Evolutionary conservation across 2,797 vertebrate species (phyloP).

Genomic region (Sarcoramphus papa): DNA sequence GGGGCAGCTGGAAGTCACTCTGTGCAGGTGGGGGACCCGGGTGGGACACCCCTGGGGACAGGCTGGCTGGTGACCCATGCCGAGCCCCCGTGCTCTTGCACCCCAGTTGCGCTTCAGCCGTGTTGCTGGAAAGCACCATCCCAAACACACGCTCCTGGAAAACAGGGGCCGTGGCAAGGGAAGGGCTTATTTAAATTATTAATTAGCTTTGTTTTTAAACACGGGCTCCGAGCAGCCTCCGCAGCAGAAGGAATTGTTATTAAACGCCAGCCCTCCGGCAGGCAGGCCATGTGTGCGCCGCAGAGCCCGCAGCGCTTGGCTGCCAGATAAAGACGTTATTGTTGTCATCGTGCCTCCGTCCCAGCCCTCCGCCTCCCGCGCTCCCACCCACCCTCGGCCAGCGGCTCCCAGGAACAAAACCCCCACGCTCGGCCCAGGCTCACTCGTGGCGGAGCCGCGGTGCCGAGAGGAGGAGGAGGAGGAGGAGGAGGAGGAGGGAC

Average conservation of each 20-base stretch:
- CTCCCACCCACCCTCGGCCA: conserved; percentile 64
- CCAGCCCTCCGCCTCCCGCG: conserved; percentile 53
- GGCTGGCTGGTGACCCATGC: accelerated
- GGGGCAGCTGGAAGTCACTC: background rate
- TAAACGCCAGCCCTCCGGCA: conserved; percentile 58
- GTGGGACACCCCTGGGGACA: background rate
- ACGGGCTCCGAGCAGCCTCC: conserved; percentile 15
- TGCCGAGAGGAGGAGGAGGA: conserved; percentile 30
- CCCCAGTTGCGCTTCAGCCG: accelerated
- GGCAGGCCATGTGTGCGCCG: conserved; percentile 52
- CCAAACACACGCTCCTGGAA: background rate
- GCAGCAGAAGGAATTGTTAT: conserved; percentile 65
- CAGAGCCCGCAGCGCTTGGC: conserved; percentile 65
- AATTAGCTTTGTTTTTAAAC: conserved; percentile 65
- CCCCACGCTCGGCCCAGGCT: conserved; percentile 34
- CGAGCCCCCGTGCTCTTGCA: accelerated
- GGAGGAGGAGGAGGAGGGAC: background rate
- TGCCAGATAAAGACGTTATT: conserved; percentile 79
- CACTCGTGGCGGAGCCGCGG: conserved; percentile 40
- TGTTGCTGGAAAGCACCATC: background rate
- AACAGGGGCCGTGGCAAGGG: background rate
- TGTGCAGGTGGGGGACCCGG: accelerated
- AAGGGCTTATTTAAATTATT: background rate
- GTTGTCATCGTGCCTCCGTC: conserved; percentile 65
- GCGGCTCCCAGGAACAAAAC: conserved; percentile 63